Conservation (phyloP, 2,113 vertebrate species). For the Microtus ochrogaster region DNA sequence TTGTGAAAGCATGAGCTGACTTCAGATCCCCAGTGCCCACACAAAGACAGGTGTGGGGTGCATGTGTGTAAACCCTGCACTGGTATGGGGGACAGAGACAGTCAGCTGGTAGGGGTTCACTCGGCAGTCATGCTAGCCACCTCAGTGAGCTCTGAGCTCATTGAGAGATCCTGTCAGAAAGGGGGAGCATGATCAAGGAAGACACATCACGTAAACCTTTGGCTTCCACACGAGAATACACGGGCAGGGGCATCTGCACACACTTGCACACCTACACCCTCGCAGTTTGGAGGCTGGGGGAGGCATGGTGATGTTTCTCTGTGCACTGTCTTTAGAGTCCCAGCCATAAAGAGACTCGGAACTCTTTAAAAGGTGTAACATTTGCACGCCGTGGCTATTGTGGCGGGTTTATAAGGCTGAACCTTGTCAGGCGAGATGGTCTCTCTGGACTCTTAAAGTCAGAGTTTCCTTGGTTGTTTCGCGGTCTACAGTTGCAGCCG, state of each 20-base stretch:
- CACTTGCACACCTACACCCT: fast-evolving
- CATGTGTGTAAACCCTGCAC: background rate
- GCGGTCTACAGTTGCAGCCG: background rate
- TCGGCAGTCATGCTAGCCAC: background rate
- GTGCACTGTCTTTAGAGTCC: background rate
- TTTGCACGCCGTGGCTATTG: background rate
- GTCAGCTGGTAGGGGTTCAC: background rate
- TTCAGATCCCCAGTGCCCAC: background rate
- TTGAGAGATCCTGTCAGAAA: background rate
- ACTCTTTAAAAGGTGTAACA: background rate
- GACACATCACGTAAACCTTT: too few species aligned
- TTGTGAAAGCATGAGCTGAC: too few species aligned
- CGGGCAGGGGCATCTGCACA: background rate
- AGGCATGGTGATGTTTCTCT: background rate
- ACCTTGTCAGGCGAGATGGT: background rate
- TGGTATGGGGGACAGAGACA: background rate
- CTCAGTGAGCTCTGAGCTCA: background rate
- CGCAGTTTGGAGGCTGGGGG: background rate
- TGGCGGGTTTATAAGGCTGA: background rate
- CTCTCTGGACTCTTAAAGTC: background rate
- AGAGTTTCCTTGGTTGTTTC: background rate
- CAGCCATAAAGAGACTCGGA: background rate
- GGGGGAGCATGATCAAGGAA: background rate
- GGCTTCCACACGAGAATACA: background rate
- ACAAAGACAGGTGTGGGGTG: background rate